Evolutionary conservation across 92 coral and sea anemone genomes (phyloP).

Genomic region (Desmophyllum pertusum): DNA sequence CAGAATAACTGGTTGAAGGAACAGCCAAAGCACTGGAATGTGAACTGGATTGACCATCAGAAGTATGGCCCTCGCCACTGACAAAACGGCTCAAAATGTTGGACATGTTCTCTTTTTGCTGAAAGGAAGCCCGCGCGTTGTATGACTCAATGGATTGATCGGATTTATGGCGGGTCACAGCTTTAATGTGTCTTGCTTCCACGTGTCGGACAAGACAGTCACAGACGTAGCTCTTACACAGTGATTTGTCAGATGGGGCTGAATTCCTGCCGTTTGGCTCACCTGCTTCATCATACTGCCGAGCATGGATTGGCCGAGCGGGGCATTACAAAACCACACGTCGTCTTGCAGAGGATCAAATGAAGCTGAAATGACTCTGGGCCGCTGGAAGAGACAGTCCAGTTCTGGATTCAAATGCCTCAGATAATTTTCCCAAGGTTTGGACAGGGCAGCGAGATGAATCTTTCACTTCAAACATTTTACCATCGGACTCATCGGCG

Average conservation of each 20-base stretch:
- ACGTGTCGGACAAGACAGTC: constrained; percentile 30
- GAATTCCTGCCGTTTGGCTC: constrained; percentile 49
- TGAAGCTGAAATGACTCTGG: not conserved
- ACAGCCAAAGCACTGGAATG: too few relatives aligned
- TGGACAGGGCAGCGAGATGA: constrained; percentile 45
- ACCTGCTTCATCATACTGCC: constrained; percentile 37
- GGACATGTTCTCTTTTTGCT: too few relatives aligned
- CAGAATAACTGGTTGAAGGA: too few relatives aligned
- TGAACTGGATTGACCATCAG: too few relatives aligned
- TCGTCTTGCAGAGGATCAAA: constrained; percentile 3
- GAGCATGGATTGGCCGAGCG: constrained; percentile 43
- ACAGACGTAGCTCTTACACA: constrained; percentile 58
- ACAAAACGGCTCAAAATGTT: too few relatives aligned
- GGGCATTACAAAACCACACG: constrained; percentile 46
- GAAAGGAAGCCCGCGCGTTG: too few relatives aligned
- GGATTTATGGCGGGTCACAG: too few relatives aligned
- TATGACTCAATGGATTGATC: too few relatives aligned
- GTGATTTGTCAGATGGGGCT: constrained; percentile 62
- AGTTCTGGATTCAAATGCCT: constrained; percentile 45
- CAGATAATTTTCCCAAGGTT: constrained; percentile 41
- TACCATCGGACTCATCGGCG: constrained; percentile 53
- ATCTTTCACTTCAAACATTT: constrained; percentile 38
- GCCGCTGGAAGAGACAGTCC: constrained; percentile 67
- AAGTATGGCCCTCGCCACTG: too few relatives aligned
- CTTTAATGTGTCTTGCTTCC: too few relatives aligned